A percentile compares a stretch with the other conserved stretches of the same genome.
These are phyloP conservation scores for Chloroclysta siterata DNA, from an alignment of 2,888 invertebrate species.

Conservation along the genomic window DNA sequence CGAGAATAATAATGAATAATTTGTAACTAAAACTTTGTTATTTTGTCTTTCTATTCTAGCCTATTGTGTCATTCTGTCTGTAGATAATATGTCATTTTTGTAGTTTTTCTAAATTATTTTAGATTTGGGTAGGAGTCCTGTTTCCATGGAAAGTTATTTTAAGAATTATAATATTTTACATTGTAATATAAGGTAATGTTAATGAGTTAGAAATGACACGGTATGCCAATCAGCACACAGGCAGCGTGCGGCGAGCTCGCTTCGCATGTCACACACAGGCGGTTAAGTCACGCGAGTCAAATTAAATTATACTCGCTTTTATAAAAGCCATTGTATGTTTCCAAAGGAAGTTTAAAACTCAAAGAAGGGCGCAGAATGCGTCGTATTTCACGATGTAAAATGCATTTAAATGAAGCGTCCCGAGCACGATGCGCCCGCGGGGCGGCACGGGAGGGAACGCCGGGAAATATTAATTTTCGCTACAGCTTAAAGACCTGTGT, in stretches of 20 bases:
- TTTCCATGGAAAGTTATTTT: too few species aligned
- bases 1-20: background rate
- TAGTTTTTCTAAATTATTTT: too few species aligned
- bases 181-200: background rate
- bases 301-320: slow-evolving; percentile 21
- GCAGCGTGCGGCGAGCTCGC: slow-evolving; percentile 7
- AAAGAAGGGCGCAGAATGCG: slow-evolving; percentile 27
- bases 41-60: too few species aligned
- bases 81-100: too few species aligned
- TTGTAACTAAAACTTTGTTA: background rate
- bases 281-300: slow-evolving; percentile 18
- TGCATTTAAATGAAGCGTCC: slow-evolving; percentile 26
- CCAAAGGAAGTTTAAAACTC: slow-evolving; percentile 25
- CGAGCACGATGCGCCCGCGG: slow-evolving; percentile 26
- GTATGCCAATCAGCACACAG: slow-evolving; percentile 12
- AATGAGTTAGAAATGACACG: slow-evolving; percentile 2
- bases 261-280: slow-evolving; percentile 20
- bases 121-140: too few species aligned
- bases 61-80: too few species aligned
- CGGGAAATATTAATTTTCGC: slow-evolving; percentile 21
- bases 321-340: slow-evolving; percentile 19
- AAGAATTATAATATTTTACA: background rate
- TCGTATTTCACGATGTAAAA: slow-evolving; percentile 30
- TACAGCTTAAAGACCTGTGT: slow-evolving; percentile 10
- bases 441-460: slow-evolving; percentile 14